phyloP scores from a whole-genome alignment of 2,888 invertebrate species.

The Escarpia spicata region DNA sequence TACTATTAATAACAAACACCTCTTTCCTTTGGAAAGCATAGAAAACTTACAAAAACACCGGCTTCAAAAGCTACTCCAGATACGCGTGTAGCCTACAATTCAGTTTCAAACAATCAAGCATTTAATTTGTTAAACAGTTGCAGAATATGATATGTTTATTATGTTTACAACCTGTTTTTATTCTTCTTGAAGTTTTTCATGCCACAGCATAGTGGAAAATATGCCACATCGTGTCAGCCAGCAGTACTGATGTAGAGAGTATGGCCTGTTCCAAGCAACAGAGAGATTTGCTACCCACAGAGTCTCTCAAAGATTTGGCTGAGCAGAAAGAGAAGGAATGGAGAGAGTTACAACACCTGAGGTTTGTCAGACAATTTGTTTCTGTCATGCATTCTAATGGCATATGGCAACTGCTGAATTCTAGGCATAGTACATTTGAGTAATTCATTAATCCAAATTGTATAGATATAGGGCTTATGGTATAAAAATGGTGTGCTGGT shows the following conservation, averaged over 20 bases:
- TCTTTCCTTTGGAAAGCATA: no score
- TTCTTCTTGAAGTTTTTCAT: not conserved
- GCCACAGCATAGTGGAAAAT: not conserved
- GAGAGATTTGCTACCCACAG: not conserved
- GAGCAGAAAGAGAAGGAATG: slow-evolving; percentile 62
- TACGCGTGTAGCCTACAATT: no score
- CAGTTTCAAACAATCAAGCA: no score
- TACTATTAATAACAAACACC: no score
- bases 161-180: not conserved
- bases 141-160: no score
- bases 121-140: no score
- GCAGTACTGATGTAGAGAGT: not conserved
- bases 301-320: slow-evolving; percentile 52
- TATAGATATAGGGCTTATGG: no score
- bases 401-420: not conserved
- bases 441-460: no score
- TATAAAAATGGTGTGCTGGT: no score
- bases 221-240: not conserved
- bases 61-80: no score
- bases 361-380: slow-evolving; percentile 29
- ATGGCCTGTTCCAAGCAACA: not conserved
- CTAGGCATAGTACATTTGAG: no score
- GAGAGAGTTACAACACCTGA: slow-evolving; percentile 47
- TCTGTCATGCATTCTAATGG: not conserved
- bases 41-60: no score